Evolutionary conservation across 2,797 vertebrate genomes (phyloP).

Genomic region (Mastacembelus armatus): DNA sequence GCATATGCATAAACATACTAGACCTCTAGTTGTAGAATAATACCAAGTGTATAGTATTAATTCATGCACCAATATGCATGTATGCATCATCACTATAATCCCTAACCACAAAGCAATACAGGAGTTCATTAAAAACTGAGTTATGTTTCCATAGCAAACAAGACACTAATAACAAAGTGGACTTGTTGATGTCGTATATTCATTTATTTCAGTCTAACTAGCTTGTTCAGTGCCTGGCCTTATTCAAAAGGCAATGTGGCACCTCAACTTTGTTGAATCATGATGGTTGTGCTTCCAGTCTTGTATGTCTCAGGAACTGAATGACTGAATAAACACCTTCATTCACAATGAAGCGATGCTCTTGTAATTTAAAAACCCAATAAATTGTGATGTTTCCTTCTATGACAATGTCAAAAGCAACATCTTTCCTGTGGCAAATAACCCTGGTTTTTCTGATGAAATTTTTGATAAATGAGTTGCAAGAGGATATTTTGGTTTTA

Average conservation of each 20-base stretch:
- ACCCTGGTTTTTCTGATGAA: slow-evolving; percentile 2
- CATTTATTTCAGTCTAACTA: slow-evolving; percentile 43
- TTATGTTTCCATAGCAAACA: slow-evolving; percentile 22
- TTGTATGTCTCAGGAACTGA: slow-evolving; percentile 42
- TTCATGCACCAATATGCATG: slow-evolving; percentile 41
- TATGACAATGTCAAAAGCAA: background rate
- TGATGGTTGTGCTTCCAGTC: slow-evolving; percentile 49
- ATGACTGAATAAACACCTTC: slow-evolving; percentile 54
- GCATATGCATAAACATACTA: slow-evolving; percentile 54
- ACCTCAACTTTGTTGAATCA: slow-evolving; percentile 52
- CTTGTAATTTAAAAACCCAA: slow-evolving; percentile 8
- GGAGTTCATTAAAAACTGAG: slow-evolving; percentile 32
- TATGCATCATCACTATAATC: slow-evolving; percentile 34
- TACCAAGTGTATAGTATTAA: slow-evolving; percentile 65
- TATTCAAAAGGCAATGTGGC: slow-evolving; percentile 56
- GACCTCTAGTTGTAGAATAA: slow-evolving; percentile 46
- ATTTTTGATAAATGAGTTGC: slow-evolving; percentile 6
- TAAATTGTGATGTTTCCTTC: slow-evolving; percentile 24
- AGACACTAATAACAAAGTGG: slow-evolving; percentile 27
- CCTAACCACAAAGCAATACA: slow-evolving; percentile 12
- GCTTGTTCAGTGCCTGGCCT: slow-evolving; percentile 43
- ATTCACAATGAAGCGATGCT: slow-evolving; percentile 43
- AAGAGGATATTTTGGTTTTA: background rate
- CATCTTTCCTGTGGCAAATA: background rate
- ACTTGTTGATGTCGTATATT: slow-evolving; percentile 11